Evolutionary conservation across 2,888 invertebrate genomes (phyloP).

Genomic region (Venusia cambrica): DNA sequence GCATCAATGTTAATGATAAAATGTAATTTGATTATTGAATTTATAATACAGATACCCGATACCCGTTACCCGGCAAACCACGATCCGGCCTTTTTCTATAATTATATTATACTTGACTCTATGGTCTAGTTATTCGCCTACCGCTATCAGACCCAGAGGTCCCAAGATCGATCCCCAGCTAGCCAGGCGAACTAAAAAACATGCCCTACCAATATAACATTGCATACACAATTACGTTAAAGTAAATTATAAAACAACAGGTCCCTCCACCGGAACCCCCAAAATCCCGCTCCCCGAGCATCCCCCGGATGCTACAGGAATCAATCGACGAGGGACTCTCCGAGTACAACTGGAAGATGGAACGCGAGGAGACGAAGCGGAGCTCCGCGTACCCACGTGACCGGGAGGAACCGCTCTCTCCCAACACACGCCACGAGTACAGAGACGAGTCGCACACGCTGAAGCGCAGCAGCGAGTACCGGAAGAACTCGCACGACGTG

Average conservation of each 20-base stretch:
- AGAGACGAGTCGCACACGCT: conserved; percentile 26
- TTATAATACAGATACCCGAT: too few relatives aligned
- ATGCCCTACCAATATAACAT: too few relatives aligned
- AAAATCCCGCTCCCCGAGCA: conserved; percentile 71
- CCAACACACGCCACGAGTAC: conserved; percentile 18
- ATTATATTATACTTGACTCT: too few relatives aligned
- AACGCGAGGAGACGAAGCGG: conserved; percentile 45
- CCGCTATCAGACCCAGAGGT: too few relatives aligned
- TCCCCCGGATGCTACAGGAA: conserved; percentile 68
- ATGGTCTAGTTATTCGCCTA: too few relatives aligned
- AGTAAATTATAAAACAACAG: conserved; percentile 37
- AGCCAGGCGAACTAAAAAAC: too few relatives aligned
- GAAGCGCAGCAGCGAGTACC: conserved; percentile 50
- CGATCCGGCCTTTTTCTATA: too few relatives aligned
- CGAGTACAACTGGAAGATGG: conserved; percentile 72
- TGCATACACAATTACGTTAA: too few relatives aligned
- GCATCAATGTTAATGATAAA: too few relatives aligned
- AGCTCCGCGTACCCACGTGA: conserved; percentile 14
- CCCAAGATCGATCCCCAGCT: too few relatives aligned
- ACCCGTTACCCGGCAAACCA: too few relatives aligned
- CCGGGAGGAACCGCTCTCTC: conserved; percentile 4
- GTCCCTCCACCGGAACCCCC: conserved; percentile 87
- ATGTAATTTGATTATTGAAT: too few relatives aligned
- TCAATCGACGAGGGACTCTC: conserved; percentile 66
- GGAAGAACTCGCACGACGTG: conserved; percentile 89